Conservation (phyloP, 2,113 vertebrate species). For the Xiphorhynchus elegans region DNA sequence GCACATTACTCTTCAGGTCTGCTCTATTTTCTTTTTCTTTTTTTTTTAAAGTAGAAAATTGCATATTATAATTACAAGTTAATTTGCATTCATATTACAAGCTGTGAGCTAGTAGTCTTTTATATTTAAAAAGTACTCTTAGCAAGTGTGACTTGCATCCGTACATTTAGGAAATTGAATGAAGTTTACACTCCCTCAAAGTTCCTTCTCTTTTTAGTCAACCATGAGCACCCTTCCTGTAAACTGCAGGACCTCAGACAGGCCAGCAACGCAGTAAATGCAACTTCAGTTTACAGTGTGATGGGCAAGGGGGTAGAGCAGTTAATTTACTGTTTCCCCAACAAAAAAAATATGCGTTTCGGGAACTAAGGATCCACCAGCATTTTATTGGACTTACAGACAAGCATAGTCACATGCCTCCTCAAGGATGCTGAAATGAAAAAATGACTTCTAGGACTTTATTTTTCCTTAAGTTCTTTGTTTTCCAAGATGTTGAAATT, state of each 20-base stretch:
- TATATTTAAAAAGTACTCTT: conserved; percentile 74
- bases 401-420: background rate
- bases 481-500: background rate
- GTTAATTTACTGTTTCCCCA: background rate
- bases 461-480: background rate
- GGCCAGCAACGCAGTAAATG: background rate
- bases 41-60: conserved; percentile 76
- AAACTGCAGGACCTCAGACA: background rate
- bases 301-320: background rate
- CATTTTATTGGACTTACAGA: background rate
- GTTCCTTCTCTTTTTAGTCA: background rate
- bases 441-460: background rate
- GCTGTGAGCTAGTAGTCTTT: conserved; percentile 75
- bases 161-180: conserved; percentile 52
- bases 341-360: background rate
- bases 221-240: background rate
- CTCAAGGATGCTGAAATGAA: background rate
- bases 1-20: conserved; percentile 77
- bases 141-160: conserved; percentile 74
- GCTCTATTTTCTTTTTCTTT: conserved; percentile 70
- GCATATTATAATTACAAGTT: conserved; percentile 81
- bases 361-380: background rate
- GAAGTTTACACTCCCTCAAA: background rate
- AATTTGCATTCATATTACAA: conserved; percentile 85
- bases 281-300: background rate